Conservation (phyloP, 2,797 vertebrate genomes). For the Danio aesculapii region DNA sequence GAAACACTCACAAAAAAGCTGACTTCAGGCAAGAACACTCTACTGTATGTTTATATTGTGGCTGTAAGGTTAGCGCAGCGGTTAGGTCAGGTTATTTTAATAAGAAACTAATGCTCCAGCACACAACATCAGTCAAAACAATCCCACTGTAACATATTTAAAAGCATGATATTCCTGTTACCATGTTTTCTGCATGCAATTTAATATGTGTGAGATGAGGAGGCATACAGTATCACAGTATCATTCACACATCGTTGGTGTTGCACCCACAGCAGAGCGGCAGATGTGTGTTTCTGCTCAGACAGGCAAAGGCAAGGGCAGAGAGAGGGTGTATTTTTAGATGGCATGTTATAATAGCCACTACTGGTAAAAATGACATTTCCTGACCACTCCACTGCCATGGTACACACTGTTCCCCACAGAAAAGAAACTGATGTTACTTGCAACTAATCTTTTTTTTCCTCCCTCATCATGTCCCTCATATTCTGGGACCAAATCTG, state of each 20-base stretch:
- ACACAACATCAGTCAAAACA: not conserved
- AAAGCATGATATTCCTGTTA: not conserved
- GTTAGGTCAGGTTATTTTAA: not conserved
- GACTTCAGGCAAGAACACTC: not conserved
- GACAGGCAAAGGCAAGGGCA: slow-evolving; percentile 29
- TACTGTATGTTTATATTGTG: not conserved
- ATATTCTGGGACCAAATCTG: not conserved
- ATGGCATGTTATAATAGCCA: slow-evolving; percentile 52
- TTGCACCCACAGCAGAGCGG: not conserved
- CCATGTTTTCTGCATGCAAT: not conserved
- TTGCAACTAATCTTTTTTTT: not conserved
- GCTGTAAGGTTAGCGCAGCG: not conserved
- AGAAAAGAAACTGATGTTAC: slow-evolving; percentile 12
- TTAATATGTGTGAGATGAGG: slow-evolving; percentile 6
- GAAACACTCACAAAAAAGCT: not conserved
- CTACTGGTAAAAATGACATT: slow-evolving; percentile 36
- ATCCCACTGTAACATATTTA: slow-evolving; percentile 5
- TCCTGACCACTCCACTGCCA: slow-evolving; percentile 41
- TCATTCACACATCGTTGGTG: not conserved
- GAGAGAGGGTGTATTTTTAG: slow-evolving; percentile 52
- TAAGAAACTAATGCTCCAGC: not conserved
- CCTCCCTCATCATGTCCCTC: not conserved
- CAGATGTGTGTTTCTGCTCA: slow-evolving; percentile 30
- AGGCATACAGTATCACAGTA: not conserved
- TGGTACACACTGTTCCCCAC: slow-evolving; percentile 33